phyloP scores from a whole-genome alignment of 2,888 invertebrate genomes.

The Nebria salina region DNA sequence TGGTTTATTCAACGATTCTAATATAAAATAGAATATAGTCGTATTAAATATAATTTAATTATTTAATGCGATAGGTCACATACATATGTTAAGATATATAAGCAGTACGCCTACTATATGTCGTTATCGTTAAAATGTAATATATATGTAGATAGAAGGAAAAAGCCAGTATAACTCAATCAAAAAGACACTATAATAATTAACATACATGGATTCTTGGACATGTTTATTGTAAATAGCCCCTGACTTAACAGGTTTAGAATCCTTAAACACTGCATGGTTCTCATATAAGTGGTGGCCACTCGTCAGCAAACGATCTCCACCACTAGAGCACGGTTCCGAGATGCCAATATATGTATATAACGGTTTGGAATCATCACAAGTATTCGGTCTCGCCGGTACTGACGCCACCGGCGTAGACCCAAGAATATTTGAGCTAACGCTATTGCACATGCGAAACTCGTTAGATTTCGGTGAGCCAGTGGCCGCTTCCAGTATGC shows the following conservation, averaged over 20 bases:
- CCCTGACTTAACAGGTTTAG: constrained; percentile 33
- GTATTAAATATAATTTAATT: not conserved
- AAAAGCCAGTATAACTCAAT: not conserved
- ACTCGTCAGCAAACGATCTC: constrained; percentile 52
- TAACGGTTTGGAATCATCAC: constrained; percentile 50
- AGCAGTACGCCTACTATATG: too few species aligned
- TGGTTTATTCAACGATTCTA: not conserved
- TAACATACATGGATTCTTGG: constrained; percentile 40
- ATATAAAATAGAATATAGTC: not conserved
- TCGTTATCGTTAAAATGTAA: too few species aligned
- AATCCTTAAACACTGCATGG: constrained; percentile 49
- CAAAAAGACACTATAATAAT: not conserved
- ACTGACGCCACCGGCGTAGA: constrained; percentile 4
- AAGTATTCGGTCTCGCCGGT: constrained; percentile 31
- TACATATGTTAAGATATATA: too few species aligned
- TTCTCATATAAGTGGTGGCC: constrained; percentile 59
- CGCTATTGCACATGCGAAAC: constrained; percentile 44
- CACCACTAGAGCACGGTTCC: constrained; percentile 53
- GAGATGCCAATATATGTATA: constrained; percentile 62
- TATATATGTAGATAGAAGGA: too few species aligned
- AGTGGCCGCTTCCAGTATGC: constrained; percentile 55
- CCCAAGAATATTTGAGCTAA: constrained; percentile 44
- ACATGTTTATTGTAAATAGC: constrained; percentile 36
- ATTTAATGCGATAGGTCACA: too few species aligned
- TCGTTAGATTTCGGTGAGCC: constrained; percentile 55